Percentiles rank a stretch among this genome's conserved stretches.
Evolutionary conservation across 2,888 invertebrate species (phyloP).

Genomic region (Rhynchonema sp.): DNA sequence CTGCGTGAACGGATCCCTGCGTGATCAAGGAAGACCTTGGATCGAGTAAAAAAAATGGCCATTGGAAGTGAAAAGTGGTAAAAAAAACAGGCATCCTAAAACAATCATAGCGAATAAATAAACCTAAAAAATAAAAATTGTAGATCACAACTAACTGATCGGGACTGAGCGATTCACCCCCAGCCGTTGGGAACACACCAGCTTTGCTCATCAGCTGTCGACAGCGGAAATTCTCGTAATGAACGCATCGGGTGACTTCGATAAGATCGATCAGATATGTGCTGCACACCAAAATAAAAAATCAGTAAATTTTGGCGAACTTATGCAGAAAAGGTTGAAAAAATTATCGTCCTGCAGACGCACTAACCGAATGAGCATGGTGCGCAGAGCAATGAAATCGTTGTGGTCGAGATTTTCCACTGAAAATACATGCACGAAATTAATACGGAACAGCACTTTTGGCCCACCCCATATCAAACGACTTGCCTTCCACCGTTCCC

Average conservation of each 20-base stretch:
- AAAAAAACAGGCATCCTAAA: conserved; percentile 8
- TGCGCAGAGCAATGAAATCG: conserved; percentile 88
- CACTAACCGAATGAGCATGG: conserved; percentile 51
- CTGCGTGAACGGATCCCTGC: conserved; percentile 85
- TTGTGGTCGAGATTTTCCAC: conserved; percentile 97
- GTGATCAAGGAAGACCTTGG: too few species aligned
- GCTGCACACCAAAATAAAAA: conserved; percentile 52
- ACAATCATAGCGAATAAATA: background rate
- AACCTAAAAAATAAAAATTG: background rate
- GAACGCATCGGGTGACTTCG: conserved; percentile 96
- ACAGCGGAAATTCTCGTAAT: conserved; percentile 95
- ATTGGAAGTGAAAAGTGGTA: too few species aligned
- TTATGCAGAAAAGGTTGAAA: too few species aligned
- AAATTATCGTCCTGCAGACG: background rate
- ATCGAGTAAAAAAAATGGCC: too few species aligned
- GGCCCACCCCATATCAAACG: conserved; percentile 35
- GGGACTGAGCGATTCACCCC: too few species aligned
- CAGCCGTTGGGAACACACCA: background rate
- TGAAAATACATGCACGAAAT: too few species aligned
- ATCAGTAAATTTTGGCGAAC: too few species aligned
- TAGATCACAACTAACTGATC: too few species aligned
- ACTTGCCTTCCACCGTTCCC: conserved; percentile 77
- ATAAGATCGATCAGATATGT: conserved; percentile 91
- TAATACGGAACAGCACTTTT: too few species aligned
- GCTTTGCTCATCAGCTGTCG: conserved; percentile 51